A percentile compares a stretch with the other conserved stretches of the same genome.
These are phyloP conservation scores for Octodonta nipae DNA, from an alignment of 2,888 invertebrate genomes.

Conservation along the genomic window DNA sequence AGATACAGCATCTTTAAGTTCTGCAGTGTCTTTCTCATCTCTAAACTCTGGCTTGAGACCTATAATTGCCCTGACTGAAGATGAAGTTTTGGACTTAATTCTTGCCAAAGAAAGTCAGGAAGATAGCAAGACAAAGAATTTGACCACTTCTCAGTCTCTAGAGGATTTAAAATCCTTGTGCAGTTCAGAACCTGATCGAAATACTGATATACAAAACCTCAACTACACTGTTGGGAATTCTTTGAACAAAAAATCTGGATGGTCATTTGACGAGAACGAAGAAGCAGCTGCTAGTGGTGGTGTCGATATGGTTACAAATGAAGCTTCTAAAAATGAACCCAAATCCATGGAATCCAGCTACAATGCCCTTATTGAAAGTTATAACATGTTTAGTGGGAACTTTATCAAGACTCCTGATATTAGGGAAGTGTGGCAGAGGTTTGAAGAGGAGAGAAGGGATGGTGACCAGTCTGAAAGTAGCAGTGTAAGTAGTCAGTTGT, in stretches of 20 bases:
- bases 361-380: slow-evolving; percentile 46
- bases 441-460: slow-evolving; percentile 27
- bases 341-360: slow-evolving; percentile 40
- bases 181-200: slow-evolving; percentile 16
- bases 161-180: slow-evolving; percentile 13
- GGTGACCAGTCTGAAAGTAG: neutral
- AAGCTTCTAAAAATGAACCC: slow-evolving; percentile 11
- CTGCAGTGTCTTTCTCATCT: slow-evolving; percentile 33
- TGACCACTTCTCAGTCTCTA: slow-evolving; percentile 7
- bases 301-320: slow-evolving; percentile 7
- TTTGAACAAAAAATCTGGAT: slow-evolving; percentile 49
- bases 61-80: slow-evolving; percentile 48
- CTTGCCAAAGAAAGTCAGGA: slow-evolving; percentile 38
- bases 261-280: slow-evolving; percentile 40
- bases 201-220: slow-evolving; percentile 12
- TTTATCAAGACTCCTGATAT: slow-evolving; percentile 42
- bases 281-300: slow-evolving; percentile 6
- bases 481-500: no score
- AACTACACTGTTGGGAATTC: slow-evolving; percentile 46
- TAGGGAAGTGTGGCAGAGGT: slow-evolving; percentile 46
- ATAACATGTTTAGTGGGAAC: slow-evolving; percentile 37
- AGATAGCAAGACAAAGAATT: slow-evolving; percentile 10
- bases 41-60: slow-evolving; percentile 38
- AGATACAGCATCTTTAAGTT: slow-evolving; percentile 31
- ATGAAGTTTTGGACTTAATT: slow-evolving; percentile 59